Base-by-base conservation (phyloP, 2,888 invertebrate species). In the Melipona beecheii region DNA sequence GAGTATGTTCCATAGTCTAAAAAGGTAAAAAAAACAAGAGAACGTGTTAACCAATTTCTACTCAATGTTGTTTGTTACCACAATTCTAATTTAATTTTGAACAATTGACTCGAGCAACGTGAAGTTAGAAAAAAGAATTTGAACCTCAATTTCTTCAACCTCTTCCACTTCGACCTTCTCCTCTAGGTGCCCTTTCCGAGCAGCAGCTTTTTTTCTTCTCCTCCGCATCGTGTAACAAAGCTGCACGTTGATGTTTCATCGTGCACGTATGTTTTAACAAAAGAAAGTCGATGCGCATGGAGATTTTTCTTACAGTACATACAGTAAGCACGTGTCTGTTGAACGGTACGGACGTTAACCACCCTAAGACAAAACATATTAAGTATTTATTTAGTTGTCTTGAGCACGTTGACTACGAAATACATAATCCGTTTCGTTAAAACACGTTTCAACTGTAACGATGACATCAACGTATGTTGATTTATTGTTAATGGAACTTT, bases 231-330 rank as follows among this genome's bases (percentile, higher is more conserved):
- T 92, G 87, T 75, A 90, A 66, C 36, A 93, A 83, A 27, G 94
- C 93, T 9, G 94, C 92, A 89, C 95, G 95, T 85, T 96, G 96
- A 91, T 96, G 96, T 79, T 96, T 95, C 90, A 96, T 95, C 0
- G 96, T 96, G 81, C 96, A 96, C 64, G 96, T 96, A 87, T 96
- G 96, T 86, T 96, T 96, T 64, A 96, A 87, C 62, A 96, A 92
- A n/a, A 75, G 96, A 96, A 19, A 96, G 92, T 78, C 96, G 94
- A 93, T 96, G 96, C 6, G 96, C 96, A 91, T 96, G 96, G 49
- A 96, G 93, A 75, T 95, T 95, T 90, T 96, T 96, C 78, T 95
- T 95, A 86, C 96, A 96, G 87, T 95, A 96, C 43, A 94, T 94
- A 89, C 96, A 96, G 87, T 94, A 96, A 17, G 96, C 96, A 92